A percentile compares a stretch with the other conserved stretches of the same genome.
Evolutionary conservation across 2,888 invertebrate species (phyloP).

Genomic region (Caenorhabditis sinica): DNA sequence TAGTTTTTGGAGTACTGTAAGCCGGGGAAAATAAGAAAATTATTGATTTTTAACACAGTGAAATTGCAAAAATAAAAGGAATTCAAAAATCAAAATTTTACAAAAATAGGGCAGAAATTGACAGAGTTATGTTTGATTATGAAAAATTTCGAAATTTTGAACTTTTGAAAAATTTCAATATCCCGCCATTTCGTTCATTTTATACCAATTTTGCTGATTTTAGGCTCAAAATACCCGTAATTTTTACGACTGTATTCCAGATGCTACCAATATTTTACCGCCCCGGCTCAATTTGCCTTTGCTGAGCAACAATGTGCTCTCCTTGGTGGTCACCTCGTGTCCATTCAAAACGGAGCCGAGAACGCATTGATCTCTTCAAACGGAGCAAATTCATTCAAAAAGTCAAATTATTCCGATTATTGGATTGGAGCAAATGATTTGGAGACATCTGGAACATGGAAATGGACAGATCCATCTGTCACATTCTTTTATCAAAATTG

Average conservation of each 20-base stretch:
- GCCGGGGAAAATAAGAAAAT: no score
- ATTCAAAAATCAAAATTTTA: no score
- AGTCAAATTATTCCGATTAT: constrained; percentile 61
- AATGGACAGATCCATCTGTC: constrained; percentile 59
- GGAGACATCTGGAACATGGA: constrained; percentile 54
- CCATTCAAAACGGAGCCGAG: constrained; percentile 60
- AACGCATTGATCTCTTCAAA: constrained; percentile 52
- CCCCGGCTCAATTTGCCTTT: constrained; percentile 60
- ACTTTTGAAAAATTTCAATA: no score
- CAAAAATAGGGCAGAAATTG: no score
- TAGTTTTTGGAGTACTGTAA: neutral
- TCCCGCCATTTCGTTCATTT: no score
- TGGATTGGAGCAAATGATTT: constrained; percentile 68
- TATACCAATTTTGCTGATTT: no score
- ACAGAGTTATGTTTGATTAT: no score
- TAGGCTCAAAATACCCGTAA: no score
- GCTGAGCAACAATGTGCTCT: constrained; percentile 62
- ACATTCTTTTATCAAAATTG: constrained; percentile 47
- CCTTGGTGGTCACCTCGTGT: constrained; percentile 62
- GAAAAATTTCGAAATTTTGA: no score
- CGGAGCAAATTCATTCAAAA: constrained; percentile 47
- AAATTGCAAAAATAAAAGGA: no score
- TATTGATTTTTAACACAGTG: no score
- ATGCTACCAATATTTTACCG: constrained; percentile 68
- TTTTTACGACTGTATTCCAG: constrained; percentile 20